Evolutionary conservation across 2,113 vertebrate genomes (phyloP).

Genomic region (Ovis canadensis): DNA sequence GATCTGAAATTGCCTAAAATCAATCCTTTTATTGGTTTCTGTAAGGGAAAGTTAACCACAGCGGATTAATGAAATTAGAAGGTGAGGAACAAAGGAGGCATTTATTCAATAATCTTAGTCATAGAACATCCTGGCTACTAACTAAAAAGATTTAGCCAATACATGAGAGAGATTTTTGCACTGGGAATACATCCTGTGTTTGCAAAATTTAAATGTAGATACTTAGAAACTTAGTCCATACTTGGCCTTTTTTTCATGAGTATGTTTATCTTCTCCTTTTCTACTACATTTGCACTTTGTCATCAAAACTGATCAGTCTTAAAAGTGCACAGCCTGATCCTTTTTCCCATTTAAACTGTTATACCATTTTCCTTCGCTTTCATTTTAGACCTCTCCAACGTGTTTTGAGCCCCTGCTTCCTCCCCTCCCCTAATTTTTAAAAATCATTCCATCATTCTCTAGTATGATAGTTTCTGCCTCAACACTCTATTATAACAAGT

Average conservation of each 20-base stretch:
- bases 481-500: neutral
- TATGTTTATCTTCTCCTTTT: neutral
- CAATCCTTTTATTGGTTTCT: conserved; percentile 61
- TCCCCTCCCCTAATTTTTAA: neutral
- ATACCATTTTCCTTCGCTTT: neutral
- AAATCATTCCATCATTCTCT: neutral
- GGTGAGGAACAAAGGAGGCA: conserved; percentile 17
- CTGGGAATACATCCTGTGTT: neutral
- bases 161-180: neutral
- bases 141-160: conserved; percentile 25
- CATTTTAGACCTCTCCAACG: neutral
- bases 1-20: conserved; percentile 67
- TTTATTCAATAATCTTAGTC: conserved; percentile 39
- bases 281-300: neutral
- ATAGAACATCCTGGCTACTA: conserved; percentile 16
- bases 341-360: neutral
- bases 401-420: neutral
- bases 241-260: neutral
- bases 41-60: conserved; percentile 63
- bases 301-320: neutral
- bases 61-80: conserved; percentile 67
- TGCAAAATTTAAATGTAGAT: neutral
- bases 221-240: neutral
- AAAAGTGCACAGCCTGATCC: neutral
- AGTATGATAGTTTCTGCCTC: neutral